phyloP scores from a whole-genome alignment of 2,113 vertebrate genomes.

The Thymallus thymallus region DNA sequence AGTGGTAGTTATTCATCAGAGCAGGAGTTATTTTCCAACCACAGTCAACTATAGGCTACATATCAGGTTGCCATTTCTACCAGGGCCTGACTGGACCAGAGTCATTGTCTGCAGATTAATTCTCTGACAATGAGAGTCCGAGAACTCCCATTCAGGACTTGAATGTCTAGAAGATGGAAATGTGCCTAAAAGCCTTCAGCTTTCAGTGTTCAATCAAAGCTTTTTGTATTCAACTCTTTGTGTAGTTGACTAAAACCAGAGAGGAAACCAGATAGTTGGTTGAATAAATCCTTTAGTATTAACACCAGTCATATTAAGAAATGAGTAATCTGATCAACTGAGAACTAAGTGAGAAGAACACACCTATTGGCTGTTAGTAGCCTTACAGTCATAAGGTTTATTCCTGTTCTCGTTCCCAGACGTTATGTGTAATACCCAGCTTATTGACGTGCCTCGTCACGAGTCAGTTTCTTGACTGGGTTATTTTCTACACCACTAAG shows the following conservation, averaged over 20 bases:
- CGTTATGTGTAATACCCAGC: neutral
- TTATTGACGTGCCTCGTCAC: neutral
- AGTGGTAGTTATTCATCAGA: neutral
- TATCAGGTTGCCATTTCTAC: neutral
- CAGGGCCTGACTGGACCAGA: constrained; percentile 14
- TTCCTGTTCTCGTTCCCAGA: constrained; percentile 13
- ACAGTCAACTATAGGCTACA: too few species aligned
- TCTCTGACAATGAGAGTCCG: constrained; percentile 23
- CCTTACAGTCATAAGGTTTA: too few species aligned
- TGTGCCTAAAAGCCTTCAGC: constrained; percentile 18
- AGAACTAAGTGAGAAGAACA: constrained; percentile 12
- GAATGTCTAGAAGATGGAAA: constrained; percentile 2
- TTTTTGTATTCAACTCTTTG: neutral
- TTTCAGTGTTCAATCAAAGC: constrained; percentile 13
- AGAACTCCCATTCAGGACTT: constrained; percentile 12
- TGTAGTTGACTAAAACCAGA: constrained; percentile 21
- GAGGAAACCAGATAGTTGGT: constrained; percentile 16
- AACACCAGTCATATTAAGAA: constrained; percentile 21
- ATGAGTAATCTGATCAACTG: constrained; percentile 35
- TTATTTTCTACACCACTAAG: neutral
- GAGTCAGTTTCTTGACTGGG: neutral
- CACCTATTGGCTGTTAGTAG: neutral
- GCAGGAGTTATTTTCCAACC: too few species aligned
- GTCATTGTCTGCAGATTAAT: constrained; percentile 43
- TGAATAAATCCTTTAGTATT: neutral